These are phyloP conservation scores for Rhagonycha lutea DNA, from an alignment of 2,888 invertebrate genomes.

Conservation along the genomic window DNA sequence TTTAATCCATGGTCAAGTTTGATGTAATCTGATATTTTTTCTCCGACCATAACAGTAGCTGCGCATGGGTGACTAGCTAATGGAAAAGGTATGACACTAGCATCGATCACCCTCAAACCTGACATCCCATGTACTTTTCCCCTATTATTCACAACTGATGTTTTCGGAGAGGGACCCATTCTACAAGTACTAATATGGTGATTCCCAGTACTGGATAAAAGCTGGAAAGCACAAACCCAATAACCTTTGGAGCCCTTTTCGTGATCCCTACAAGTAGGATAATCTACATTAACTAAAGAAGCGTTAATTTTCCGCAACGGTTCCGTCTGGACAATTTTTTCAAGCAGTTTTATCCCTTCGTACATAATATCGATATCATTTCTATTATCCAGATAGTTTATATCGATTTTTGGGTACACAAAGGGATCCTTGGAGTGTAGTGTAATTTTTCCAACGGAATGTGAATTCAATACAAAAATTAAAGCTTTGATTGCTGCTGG, in stretches of 20 bases:
- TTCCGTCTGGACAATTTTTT: constrained; percentile 52
- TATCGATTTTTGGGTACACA: constrained; percentile 42
- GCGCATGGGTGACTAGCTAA: constrained; percentile 59
- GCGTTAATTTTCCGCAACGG: constrained; percentile 65
- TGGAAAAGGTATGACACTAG: constrained; percentile 54
- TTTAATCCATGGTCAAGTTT: neutral
- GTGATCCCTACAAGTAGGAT: constrained; percentile 55
- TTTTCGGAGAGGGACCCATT: constrained; percentile 58
- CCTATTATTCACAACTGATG: constrained; percentile 60
- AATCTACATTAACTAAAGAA: constrained; percentile 57
- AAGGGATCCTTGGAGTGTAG: constrained; percentile 39
- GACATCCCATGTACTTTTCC: constrained; percentile 64
- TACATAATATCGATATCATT: constrained; percentile 69
- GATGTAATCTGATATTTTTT: constrained; percentile 45
- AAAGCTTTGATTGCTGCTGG: constrained; percentile 28
- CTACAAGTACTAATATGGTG: constrained; percentile 59
- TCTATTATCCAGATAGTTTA: constrained; percentile 35
- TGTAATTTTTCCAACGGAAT: constrained; percentile 38
- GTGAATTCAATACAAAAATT: constrained; percentile 37
- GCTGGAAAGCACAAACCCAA: constrained; percentile 56
- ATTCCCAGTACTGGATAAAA: constrained; percentile 54
- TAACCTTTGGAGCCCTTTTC: constrained; percentile 53
- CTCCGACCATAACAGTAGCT: constrained; percentile 60
- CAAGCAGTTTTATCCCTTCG: constrained; percentile 57
- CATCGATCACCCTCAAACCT: constrained; percentile 59